Conservation (phyloP, 2,113 vertebrate species). For the Benitochromis conjunctus region DNA sequence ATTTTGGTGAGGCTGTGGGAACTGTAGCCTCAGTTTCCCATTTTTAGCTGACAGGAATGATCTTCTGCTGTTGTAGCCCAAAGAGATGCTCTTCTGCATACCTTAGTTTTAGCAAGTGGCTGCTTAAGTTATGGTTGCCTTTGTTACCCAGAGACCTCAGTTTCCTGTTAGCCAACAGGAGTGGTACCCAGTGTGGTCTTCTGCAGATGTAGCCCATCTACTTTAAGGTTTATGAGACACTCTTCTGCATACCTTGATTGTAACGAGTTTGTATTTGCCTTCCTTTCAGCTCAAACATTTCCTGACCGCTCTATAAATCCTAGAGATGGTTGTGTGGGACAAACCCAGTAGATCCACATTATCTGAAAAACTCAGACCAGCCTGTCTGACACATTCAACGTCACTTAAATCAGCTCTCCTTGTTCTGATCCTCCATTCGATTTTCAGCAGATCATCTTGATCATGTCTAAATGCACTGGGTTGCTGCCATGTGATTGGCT, state of each 20-base stretch:
- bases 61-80: neutral
- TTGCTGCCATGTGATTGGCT: neutral
- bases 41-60: neutral
- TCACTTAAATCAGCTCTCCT: neutral
- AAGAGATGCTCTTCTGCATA: neutral
- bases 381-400: neutral
- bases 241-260: neutral
- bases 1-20: neutral
- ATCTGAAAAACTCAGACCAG: neutral
- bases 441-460: neutral
- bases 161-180: neutral
- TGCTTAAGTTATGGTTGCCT: neutral
- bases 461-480: neutral
- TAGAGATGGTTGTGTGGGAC: neutral
- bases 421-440: neutral
- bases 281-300: neutral
- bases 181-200: neutral
- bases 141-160: neutral
- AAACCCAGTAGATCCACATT: neutral
- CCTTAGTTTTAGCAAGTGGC: neutral
- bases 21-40: neutral
- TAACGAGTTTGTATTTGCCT: neutral
- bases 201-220: neutral
- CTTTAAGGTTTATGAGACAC: neutral
- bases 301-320: neutral